phyloP scores from a whole-genome alignment of 2,797 vertebrate genomes.

The Psittacula derbiana region DNA sequence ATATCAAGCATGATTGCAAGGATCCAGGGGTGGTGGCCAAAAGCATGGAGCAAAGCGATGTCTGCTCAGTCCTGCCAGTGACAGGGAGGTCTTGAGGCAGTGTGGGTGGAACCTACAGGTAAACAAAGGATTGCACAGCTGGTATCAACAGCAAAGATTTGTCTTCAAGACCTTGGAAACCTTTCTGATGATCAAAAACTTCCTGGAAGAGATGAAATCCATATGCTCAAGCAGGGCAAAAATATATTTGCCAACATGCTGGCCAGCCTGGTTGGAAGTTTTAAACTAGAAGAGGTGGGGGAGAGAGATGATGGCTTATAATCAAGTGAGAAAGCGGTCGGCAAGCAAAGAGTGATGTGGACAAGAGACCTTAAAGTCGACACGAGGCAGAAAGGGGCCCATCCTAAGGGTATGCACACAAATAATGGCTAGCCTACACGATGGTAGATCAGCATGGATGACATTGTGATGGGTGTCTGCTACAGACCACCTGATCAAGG shows the following conservation, averaged over 20 bases:
- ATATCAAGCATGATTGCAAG: not conserved
- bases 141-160: not conserved
- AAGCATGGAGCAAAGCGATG: fast-evolving
- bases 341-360: not conserved
- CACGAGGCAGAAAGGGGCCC: not conserved
- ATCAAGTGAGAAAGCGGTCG: not conserved
- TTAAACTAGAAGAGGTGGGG: not conserved
- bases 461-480: not conserved
- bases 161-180: not conserved
- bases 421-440: not conserved
- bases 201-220: not conserved
- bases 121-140: not conserved
- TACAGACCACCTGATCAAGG: not conserved
- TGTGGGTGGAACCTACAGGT: not conserved
- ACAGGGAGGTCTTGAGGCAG: not conserved
- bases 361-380: not conserved
- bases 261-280: not conserved
- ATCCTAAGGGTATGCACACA: not conserved
- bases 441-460: not conserved
- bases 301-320: not conserved
- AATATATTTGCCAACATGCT: not conserved
- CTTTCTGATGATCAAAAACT: not conserved
- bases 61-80: not conserved
- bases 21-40: not conserved
- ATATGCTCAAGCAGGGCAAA: not conserved